phyloP scores from a whole-genome alignment of 2,888 invertebrate species.

The Acheta domesticus region DNA sequence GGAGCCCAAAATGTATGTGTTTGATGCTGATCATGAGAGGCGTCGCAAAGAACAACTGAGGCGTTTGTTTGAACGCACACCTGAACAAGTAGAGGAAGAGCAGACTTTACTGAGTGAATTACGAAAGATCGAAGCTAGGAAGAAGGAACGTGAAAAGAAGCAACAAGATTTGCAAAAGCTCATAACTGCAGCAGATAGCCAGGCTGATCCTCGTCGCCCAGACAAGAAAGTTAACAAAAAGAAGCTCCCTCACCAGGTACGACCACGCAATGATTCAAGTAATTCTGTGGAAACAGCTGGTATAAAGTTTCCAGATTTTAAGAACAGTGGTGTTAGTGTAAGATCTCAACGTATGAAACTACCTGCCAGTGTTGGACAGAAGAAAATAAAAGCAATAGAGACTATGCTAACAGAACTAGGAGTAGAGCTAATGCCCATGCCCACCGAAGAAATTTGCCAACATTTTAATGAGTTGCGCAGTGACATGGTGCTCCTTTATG shows the following conservation, averaged over 20 bases:
- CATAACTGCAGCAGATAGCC: slow-evolving; percentile 81
- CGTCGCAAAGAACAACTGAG: slow-evolving; percentile 89
- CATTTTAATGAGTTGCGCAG: slow-evolving; percentile 95
- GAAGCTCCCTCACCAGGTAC: slow-evolving; percentile 64
- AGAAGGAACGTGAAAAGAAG: slow-evolving; percentile 95
- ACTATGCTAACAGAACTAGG: slow-evolving; percentile 83
- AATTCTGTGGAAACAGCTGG: slow-evolving; percentile 80
- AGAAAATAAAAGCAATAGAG: slow-evolving; percentile 95
- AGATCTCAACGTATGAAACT: slow-evolving; percentile 92
- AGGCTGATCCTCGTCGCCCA: slow-evolving; percentile 57
- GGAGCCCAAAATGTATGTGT: slow-evolving; percentile 77
- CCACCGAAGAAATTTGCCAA: slow-evolving; percentile 89
- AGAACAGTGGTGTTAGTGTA: slow-evolving; percentile 85
- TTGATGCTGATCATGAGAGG: slow-evolving; percentile 93
- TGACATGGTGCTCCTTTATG: slow-evolving; percentile 88
- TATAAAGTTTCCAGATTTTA: slow-evolving; percentile 94
- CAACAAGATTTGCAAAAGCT: slow-evolving; percentile 97
- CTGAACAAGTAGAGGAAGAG: slow-evolving; percentile 94
- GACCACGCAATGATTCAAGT: slow-evolving; percentile 66
- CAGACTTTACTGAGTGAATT: slow-evolving; percentile 84
- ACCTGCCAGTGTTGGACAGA: slow-evolving; percentile 94
- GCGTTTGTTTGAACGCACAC: slow-evolving; percentile 87
- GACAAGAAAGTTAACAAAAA: slow-evolving; percentile 72
- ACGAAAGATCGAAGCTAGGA: slow-evolving; percentile 93
- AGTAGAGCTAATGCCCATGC: slow-evolving; percentile 92